Evolutionary conservation across 23 tunicate species (phyloP).

Genomic region (Clavelina lepadiformis): DNA sequence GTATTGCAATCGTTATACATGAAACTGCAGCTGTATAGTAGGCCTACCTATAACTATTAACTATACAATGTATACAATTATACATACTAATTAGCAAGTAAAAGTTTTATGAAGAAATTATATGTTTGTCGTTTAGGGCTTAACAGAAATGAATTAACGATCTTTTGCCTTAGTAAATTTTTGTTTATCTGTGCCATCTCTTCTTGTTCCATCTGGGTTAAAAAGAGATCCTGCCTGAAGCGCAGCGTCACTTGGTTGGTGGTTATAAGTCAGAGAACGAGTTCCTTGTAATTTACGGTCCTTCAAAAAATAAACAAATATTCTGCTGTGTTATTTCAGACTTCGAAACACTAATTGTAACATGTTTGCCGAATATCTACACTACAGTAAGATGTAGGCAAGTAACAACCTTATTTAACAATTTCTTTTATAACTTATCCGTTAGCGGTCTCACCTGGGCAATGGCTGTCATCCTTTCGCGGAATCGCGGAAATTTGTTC

Average conservation of each 20-base stretch:
- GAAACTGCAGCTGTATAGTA: background rate
- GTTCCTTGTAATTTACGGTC: conserved; percentile 48
- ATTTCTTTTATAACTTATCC: no score
- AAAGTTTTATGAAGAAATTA: no score
- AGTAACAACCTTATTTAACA: background rate
- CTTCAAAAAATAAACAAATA: conserved; percentile 12
- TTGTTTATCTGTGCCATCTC: conserved; percentile 31
- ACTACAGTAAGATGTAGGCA: background rate
- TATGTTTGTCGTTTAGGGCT: background rate
- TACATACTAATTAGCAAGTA: no score
- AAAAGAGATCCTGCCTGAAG: conserved; percentile 4
- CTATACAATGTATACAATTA: no score
- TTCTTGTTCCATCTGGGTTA: conserved; percentile 14
- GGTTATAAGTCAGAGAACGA: conserved; percentile 24
- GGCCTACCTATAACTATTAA: background rate
- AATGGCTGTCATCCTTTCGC: conserved; percentile 48
- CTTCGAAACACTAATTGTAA: background rate
- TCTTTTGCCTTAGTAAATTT: no score
- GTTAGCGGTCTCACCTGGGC: conserved; percentile 77
- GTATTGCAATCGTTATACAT: background rate
- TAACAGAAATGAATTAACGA: no score
- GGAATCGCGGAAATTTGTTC: conserved; percentile 69
- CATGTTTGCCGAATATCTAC: background rate
- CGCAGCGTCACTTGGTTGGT: conserved; percentile 24
- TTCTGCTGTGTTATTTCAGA: background rate